Conservation (phyloP, 2,113 vertebrate species). For the Lathamus discolor region DNA sequence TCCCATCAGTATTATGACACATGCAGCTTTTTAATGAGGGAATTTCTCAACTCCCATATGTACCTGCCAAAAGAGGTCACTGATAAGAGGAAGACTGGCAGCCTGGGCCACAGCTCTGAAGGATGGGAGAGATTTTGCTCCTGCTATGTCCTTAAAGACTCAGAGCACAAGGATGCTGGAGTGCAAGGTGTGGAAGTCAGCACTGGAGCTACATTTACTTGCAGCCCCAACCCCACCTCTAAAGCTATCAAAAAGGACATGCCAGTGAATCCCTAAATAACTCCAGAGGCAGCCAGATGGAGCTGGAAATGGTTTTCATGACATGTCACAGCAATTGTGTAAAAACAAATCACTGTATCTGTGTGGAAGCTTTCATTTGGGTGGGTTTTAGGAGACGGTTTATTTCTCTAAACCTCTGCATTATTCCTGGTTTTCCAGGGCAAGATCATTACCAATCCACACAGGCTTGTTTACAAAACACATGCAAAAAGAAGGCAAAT, state of each 20-base stretch:
- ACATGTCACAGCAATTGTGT: not conserved
- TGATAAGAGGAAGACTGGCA: not conserved
- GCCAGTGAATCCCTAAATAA: not conserved
- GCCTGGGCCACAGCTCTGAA: not conserved
- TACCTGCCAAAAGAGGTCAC: not conserved
- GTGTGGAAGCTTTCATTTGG: not conserved
- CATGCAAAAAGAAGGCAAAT: accelerated
- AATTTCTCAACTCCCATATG: not conserved
- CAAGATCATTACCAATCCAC: not conserved
- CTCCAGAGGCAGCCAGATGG: not conserved
- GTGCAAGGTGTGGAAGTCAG: not conserved
- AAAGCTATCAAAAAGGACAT: not conserved
- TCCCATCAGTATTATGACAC: conserved; percentile 2
- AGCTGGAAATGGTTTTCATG: not conserved
- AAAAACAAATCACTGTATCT: not conserved
- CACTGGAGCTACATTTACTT: not conserved
- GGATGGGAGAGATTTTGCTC: accelerated
- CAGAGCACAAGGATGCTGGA: not conserved
- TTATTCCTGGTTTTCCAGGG: not conserved
- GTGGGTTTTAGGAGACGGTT: not conserved
- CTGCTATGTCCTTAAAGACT: not conserved
- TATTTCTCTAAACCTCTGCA: not conserved
- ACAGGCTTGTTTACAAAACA: not conserved
- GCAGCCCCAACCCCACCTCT: not conserved
- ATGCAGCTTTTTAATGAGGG: conserved; percentile 16